Evolutionary conservation across 2,113 vertebrate species (phyloP).

Genomic region (Psittacula cyanocephala): DNA sequence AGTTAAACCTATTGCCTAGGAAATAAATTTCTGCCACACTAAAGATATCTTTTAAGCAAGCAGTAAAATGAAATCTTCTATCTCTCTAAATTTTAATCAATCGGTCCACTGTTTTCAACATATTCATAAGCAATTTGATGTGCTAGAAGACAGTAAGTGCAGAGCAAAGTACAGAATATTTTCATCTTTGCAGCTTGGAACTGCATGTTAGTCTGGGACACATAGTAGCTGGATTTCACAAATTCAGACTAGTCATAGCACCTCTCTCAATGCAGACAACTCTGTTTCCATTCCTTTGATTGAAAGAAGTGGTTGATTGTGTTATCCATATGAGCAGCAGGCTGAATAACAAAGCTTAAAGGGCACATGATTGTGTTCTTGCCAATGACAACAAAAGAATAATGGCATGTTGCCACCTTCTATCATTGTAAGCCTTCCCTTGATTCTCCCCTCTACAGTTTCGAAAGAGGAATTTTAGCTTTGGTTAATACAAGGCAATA

Average conservation of each 20-base stretch:
- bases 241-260: not conserved
- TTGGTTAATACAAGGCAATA: not conserved
- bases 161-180: not conserved
- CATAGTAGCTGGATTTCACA: not conserved
- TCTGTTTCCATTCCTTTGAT: not conserved
- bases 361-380: slow-evolving; percentile 25
- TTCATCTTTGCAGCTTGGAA: not conserved
- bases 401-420: slow-evolving; percentile 26
- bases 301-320: slow-evolving; percentile 44
- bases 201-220: not conserved
- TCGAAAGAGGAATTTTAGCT: not conserved
- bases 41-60: not conserved
- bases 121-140: not conserved
- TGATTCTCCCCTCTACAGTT: not conserved
- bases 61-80: not conserved
- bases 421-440: not conserved
- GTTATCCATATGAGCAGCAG: slow-evolving; percentile 36
- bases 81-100: not conserved
- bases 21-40: not conserved
- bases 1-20: not conserved
- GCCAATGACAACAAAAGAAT: slow-evolving; percentile 38
- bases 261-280: not conserved
- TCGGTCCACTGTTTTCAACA: not conserved
- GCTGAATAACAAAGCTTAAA: slow-evolving; percentile 35
- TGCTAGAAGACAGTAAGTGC: not conserved